Percentiles rank a stretch among this genome's conserved stretches.
These are phyloP conservation scores for Oostethus manadensis DNA, from an alignment of 2,113 vertebrate genomes.

Conservation along the genomic window DNA sequence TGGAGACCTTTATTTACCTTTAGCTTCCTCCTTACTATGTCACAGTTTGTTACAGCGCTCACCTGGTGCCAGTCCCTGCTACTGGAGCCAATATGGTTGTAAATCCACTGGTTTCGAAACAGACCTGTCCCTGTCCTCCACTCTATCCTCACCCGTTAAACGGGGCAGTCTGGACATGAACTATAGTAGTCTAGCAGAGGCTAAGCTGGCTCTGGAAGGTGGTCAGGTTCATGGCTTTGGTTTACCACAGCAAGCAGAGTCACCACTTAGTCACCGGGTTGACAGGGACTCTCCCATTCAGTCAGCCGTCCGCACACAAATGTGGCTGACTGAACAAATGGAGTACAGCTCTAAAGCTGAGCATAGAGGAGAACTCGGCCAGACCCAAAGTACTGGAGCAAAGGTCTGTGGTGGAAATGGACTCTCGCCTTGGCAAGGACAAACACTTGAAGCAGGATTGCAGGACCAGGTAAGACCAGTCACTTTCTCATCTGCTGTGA, in stretches of 20 bases:
- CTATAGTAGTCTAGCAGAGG: constrained; percentile 81
- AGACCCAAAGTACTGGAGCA: neutral
- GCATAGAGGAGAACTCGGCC: constrained; percentile 1
- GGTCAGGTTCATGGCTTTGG: constrained; percentile 32
- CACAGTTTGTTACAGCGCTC: constrained; percentile 66
- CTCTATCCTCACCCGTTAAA: constrained; percentile 70
- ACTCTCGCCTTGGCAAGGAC: constrained; percentile 69
- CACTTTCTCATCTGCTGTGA: neutral
- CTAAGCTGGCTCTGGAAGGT: constrained; percentile 56
- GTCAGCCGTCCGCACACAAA: constrained; percentile 84
- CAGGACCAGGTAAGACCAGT: constrained; percentile 73
- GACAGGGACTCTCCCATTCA: constrained; percentile 80
- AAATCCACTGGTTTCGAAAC: constrained; percentile 40
- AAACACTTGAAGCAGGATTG: constrained; percentile 65
- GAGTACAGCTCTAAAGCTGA: constrained; percentile 67
- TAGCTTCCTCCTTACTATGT: constrained; percentile 59
- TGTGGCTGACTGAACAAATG: constrained; percentile 94
- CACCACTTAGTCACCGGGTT: constrained; percentile 70
- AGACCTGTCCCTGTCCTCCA: constrained; percentile 63
- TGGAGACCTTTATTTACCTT: constrained; percentile 63
- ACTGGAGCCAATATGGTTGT: constrained; percentile 70
- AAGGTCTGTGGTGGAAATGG: constrained; percentile 35
- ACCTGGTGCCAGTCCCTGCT: constrained; percentile 73
- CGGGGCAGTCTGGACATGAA: constrained; percentile 80
- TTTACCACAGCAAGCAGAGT: constrained; percentile 64